Evolutionary conservation across 2,888 invertebrate species (phyloP).

Genomic region (Abrostola tripartita): DNA sequence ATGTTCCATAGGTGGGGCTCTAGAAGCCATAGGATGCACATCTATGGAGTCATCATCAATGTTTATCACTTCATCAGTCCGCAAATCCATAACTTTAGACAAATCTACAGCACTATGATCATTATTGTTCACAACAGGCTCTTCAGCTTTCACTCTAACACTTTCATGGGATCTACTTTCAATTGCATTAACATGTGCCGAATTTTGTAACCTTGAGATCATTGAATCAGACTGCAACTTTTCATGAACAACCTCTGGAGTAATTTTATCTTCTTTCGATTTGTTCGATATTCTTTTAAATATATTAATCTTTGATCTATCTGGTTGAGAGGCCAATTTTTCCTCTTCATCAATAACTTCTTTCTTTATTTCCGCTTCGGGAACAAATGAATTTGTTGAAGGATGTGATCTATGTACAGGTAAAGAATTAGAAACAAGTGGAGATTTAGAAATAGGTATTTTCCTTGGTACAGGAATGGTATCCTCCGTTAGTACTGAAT

Average conservation of each 20-base stretch:
- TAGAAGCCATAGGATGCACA: conserved; percentile 67
- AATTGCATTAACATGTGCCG: conserved; percentile 69
- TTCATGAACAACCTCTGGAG: conserved; percentile 79
- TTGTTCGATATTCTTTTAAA: conserved; percentile 95
- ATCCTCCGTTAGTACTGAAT: conserved; percentile 70
- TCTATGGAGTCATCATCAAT: conserved; percentile 85
- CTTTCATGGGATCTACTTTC: conserved; percentile 71
- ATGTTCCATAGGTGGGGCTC: conserved; percentile 64
- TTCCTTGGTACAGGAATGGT: conserved; percentile 84
- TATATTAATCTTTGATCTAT: conserved; percentile 95
- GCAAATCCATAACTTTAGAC: conserved; percentile 83
- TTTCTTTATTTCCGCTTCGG: conserved; percentile 83
- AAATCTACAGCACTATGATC: conserved; percentile 85
- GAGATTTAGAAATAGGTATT: conserved; percentile 85
- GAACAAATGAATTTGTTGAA: conserved; percentile 71
- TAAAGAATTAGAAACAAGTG: conserved; percentile 77
- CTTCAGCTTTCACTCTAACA: conserved; percentile 75
- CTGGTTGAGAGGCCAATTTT: conserved; percentile 93
- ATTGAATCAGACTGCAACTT: conserved; percentile 78
- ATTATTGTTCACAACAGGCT: conserved; percentile 85
- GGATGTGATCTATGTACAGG: conserved; percentile 73
- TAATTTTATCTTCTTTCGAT: conserved; percentile 89
- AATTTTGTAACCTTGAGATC: conserved; percentile 84
- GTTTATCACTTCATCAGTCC: conserved; percentile 84
- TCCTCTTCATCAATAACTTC: conserved; percentile 85